Percentiles rank a stretch among this genome's conserved stretches.
Evolutionary conservation across 2,113 vertebrate species (phyloP).

Genomic region (Myrmecobius fasciatus): DNA sequence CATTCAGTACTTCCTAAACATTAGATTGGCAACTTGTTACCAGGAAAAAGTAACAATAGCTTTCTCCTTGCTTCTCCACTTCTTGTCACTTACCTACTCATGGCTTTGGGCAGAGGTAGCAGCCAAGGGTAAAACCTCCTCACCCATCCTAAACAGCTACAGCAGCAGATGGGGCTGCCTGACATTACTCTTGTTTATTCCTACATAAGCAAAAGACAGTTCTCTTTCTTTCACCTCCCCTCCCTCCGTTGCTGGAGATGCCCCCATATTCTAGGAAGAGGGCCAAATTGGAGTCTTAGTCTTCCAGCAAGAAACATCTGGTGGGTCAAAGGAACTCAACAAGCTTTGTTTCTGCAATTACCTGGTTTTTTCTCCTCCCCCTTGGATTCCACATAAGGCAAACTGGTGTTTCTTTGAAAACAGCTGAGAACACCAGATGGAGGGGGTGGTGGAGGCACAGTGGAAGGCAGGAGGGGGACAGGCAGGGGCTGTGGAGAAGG

Average conservation of each 20-base stretch:
- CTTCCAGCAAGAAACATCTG: conserved; percentile 60
- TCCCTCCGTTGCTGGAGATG: not conserved
- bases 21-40: not conserved
- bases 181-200: not conserved
- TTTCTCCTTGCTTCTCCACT: not conserved
- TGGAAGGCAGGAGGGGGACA: conserved; percentile 51
- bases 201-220: not conserved
- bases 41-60: not conserved
- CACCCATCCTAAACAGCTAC: not conserved
- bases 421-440: conserved; percentile 76
- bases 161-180: conserved; percentile 57
- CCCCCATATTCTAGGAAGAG: conserved; percentile 5
- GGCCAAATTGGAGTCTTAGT: not conserved
- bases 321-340: conserved; percentile 55
- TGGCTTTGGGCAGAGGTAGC: conserved; percentile 11
- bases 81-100: conserved; percentile 23
- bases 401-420: conserved; percentile 70
- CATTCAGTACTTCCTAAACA: not conserved
- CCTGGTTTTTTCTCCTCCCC: conserved; percentile 46
- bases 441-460: conserved; percentile 62
- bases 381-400: conserved; percentile 60
- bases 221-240: not conserved
- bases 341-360: conserved; percentile 52
- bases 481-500: conserved; percentile 29
- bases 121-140: not conserved